Conservation (phyloP, 2,113 vertebrate genomes). For the Eira barbara region DNA sequence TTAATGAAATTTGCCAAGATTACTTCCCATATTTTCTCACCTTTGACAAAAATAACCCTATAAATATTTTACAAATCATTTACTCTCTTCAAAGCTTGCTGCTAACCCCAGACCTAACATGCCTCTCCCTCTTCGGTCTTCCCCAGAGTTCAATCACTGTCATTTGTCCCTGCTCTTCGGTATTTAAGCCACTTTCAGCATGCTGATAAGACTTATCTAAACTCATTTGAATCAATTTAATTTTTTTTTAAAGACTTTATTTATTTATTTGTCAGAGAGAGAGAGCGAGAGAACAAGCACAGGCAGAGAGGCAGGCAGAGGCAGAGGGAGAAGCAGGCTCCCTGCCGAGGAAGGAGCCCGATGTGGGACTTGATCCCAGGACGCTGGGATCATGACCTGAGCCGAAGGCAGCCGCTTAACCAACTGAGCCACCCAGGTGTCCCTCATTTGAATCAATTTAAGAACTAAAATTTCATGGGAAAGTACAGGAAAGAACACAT, state of each 20-base stretch:
- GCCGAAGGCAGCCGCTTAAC: too few species aligned
- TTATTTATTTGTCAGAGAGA: too few species aligned
- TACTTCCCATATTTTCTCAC: background rate
- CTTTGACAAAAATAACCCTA: background rate
- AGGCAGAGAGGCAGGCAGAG: too few species aligned
- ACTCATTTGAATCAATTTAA: slow-evolving; percentile 14
- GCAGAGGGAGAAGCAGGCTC: too few species aligned
- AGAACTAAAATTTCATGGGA: background rate
- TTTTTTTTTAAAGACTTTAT: too few species aligned
- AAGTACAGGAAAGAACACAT: slow-evolving; percentile 4
- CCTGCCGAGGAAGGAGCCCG: too few species aligned
- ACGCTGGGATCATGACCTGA: too few species aligned
- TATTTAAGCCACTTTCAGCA: background rate
- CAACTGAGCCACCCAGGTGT: too few species aligned
- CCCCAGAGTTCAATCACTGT: background rate
- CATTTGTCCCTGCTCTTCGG: background rate
- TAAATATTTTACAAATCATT: background rate
- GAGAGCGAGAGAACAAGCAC: too few species aligned
- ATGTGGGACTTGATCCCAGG: too few species aligned
- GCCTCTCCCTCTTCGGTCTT: background rate
- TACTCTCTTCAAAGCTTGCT: background rate
- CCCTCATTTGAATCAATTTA: slow-evolving; percentile 20
- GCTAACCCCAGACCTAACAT: background rate
- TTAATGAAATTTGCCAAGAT: slow-evolving; percentile 16
- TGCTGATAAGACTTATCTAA: background rate